Evolutionary conservation across 2,113 vertebrate genomes (phyloP).

Genomic region (Caretta caretta): DNA sequence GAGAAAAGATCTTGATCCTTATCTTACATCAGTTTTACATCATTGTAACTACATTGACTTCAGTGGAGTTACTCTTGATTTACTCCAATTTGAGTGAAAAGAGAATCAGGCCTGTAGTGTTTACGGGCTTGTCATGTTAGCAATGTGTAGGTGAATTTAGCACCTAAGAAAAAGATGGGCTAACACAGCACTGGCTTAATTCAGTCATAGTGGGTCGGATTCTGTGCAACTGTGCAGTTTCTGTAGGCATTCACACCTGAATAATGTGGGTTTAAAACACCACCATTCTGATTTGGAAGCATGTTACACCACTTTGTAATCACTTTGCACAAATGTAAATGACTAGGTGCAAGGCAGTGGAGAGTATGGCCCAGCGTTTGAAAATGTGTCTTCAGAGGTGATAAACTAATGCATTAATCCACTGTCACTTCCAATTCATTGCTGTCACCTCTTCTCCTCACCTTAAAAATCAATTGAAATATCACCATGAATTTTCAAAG

Average conservation of each 20-base stretch:
- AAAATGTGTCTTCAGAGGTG: not conserved
- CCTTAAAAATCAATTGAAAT: not conserved
- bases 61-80: not conserved
- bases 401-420: not conserved
- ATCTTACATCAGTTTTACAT: not conserved
- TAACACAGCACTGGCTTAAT: not conserved
- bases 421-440: not conserved
- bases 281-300: not conserved
- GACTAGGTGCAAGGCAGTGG: not conserved
- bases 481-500: not conserved
- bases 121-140: not conserved
- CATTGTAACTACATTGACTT: not conserved
- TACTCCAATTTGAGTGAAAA: not conserved
- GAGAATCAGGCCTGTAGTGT: not conserved
- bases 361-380: not conserved
- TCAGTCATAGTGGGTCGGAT: not conserved
- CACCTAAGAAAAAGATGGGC: not conserved
- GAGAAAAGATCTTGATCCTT: not conserved
- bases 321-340: accelerated
- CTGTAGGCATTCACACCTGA: not conserved
- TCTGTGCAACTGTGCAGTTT: not conserved
- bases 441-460: not conserved
- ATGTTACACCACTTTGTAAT: not conserved
- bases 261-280: accelerated
- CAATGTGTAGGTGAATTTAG: not conserved